Evolutionary conservation across 2,113 vertebrate genomes (phyloP), one percentile per base, ranked within the genome.

Genomic region (Megaceryle torquata): DNA sequence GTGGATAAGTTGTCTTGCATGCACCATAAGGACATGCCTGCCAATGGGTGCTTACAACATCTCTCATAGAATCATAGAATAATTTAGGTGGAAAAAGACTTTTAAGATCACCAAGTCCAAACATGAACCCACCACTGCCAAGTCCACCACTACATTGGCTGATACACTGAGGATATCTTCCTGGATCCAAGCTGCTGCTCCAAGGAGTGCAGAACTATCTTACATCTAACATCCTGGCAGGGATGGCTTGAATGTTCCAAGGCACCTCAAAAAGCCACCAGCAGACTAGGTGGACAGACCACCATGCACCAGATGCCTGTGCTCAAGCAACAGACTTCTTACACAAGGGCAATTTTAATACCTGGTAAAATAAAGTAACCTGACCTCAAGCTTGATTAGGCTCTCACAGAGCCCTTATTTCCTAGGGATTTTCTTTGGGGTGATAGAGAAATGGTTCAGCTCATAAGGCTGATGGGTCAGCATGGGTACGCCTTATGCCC

Each of bases 401-500:
- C 6, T 71, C 5, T 86, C 41, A 31, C 12, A 51, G 17, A 69
- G 19, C 19, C n/a, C 4, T 82, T 37, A 15, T 46, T 79, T 65
- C 46, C 25, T 18, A 53, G 61, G 16, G 24, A 31, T 70, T 60
- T 91, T 65, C 37, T 83, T 41, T 37, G 19, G 21, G 29, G 1
- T 51, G 8, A 33, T 0, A 59, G 31, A 86, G 15, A 15, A 51
- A 48, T 4, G 10, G 41, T 67, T 53, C 56, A 53, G 20, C 26
- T 83, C 13, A 14, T 57, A 35, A 18, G 19, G 37, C 15, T 71
- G 46, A 48, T 53, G 41, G 33, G 67, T 43, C 65, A 72, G 29
- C 0, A 0, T 6, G 15, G 17, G 43, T 46, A 19, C 8, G 39
- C 16, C 51, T 54, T 79, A 60, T 0, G 0, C 16, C 57, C 11